phyloP scores from a whole-genome alignment of 2,113 vertebrate species.

The Myanophis thanlyinensis region DNA sequence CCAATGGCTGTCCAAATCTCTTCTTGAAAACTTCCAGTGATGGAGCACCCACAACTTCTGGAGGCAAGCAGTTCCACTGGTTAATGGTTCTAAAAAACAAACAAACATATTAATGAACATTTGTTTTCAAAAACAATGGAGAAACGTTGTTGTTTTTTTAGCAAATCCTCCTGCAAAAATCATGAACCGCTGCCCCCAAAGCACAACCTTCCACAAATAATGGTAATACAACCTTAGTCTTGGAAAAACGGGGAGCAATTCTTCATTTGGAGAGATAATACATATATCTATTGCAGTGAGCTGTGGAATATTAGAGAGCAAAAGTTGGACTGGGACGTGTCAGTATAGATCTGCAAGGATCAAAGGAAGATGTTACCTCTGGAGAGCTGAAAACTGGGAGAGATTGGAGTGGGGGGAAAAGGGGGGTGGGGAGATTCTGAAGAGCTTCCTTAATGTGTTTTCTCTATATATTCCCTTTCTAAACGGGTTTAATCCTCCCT shows the following conservation, averaged over 20 bases:
- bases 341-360: conserved; percentile 67
- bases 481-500: conserved; percentile 55
- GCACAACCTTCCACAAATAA: conserved; percentile 58
- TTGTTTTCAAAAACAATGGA: not conserved
- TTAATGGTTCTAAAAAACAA: not conserved
- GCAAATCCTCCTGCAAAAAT: conserved; percentile 48
- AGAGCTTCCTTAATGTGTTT: conserved; percentile 66
- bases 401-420: conserved; percentile 40
- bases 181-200: conserved; percentile 53
- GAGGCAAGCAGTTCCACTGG: not conserved
- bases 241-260: conserved; percentile 42
- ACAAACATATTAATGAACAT: not conserved
- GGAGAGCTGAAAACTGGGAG: conserved; percentile 61
- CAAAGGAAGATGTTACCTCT: conserved; percentile 63
- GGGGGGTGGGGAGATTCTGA: conserved; percentile 40
- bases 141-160: conserved; percentile 20
- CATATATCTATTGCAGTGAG: conserved; percentile 53
- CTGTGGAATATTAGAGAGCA: conserved; percentile 64
- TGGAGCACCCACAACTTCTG: not conserved
- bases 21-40: not conserved
- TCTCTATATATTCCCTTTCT: conserved; percentile 52
- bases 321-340: conserved; percentile 66
- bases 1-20: not conserved
- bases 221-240: conserved; percentile 59
- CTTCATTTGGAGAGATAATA: conserved; percentile 50